Percentiles rank a stretch among this genome's conserved stretches.
These are phyloP conservation scores for Ginglymostoma cirratum DNA, from an alignment of 2,113 vertebrate species.

Conservation along the genomic window DNA sequence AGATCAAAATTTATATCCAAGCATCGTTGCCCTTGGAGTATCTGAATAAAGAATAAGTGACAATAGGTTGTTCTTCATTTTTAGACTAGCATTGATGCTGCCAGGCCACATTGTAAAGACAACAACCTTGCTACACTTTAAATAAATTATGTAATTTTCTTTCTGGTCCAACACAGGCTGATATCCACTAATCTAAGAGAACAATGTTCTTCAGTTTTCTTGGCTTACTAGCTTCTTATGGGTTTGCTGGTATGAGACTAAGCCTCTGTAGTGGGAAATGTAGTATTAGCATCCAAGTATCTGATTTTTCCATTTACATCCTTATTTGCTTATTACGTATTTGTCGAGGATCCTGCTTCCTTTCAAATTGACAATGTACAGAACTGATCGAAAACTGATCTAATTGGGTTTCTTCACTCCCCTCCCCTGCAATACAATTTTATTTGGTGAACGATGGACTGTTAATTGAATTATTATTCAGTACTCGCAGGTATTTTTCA, in stretches of 20 bases:
- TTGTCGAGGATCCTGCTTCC: background rate
- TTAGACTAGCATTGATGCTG: background rate
- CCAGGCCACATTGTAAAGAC: background rate
- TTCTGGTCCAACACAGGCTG: background rate
- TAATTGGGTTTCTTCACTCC: background rate
- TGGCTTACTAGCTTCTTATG: background rate
- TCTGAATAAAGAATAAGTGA: background rate
- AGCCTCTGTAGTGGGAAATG: background rate
- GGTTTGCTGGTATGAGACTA: background rate
- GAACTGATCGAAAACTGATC: background rate
- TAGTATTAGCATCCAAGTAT: background rate
- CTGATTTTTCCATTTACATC: background rate
- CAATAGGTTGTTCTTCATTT: background rate
- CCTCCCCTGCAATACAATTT: background rate
- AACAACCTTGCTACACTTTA: background rate
- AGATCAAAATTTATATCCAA: background rate
- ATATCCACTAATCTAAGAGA: background rate
- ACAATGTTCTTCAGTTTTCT: background rate
- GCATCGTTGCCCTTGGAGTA: constrained; percentile 13
- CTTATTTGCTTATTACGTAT: background rate
- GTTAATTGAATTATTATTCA: too few species aligned
- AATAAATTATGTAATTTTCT: background rate
- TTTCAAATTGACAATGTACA: background rate
- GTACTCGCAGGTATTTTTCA: background rate
- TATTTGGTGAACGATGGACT: background rate